A percentile compares a stretch with the other conserved stretches of the same genome.
These are phyloP conservation scores for Erpobdella octoculata DNA, from an alignment of 2,888 invertebrate species.

Conservation along the genomic window DNA sequence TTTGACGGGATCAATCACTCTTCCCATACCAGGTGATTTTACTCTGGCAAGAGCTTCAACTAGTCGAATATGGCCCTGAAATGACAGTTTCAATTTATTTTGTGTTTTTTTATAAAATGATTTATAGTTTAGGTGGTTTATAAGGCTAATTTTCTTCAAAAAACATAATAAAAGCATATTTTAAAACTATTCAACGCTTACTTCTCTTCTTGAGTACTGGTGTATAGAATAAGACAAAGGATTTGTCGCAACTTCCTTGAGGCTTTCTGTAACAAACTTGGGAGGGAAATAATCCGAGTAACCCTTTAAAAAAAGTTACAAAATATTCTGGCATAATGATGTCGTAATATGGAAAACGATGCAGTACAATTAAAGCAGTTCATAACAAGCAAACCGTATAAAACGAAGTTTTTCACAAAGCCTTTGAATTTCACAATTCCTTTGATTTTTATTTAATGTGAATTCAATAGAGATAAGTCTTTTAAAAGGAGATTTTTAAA, in stretches of 20 bases:
- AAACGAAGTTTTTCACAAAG: too few relatives aligned
- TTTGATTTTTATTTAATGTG: too few relatives aligned
- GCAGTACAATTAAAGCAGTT: too few relatives aligned
- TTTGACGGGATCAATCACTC: conserved; percentile 70
- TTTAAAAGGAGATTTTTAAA: too few relatives aligned
- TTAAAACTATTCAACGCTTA: conserved; percentile 57
- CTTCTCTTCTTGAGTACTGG: conserved; percentile 89
- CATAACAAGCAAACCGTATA: too few relatives aligned
- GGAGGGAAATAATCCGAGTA: conserved; percentile 83
- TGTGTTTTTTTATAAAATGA: background rate
- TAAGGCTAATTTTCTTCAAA: background rate
- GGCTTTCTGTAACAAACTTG: conserved; percentile 68
- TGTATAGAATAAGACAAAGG: conserved; percentile 66
- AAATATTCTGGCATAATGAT: too few relatives aligned
- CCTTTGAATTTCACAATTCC: too few relatives aligned
- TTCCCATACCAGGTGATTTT: conserved; percentile 70
- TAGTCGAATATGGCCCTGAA: conserved; percentile 80
- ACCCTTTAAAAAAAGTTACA: conserved; percentile 60
- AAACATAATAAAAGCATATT: background rate
- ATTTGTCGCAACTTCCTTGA: conserved; percentile 61
- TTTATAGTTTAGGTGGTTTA: background rate
- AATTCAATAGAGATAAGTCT: too few relatives aligned
- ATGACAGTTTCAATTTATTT: background rate
- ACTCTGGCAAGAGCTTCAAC: conserved; percentile 74
- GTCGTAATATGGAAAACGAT: too few relatives aligned